Evolutionary conservation across 2,888 invertebrate species (phyloP), one percentile per base, ranked within the genome.

Genomic region (Ganaspis brasiliensis): DNA sequence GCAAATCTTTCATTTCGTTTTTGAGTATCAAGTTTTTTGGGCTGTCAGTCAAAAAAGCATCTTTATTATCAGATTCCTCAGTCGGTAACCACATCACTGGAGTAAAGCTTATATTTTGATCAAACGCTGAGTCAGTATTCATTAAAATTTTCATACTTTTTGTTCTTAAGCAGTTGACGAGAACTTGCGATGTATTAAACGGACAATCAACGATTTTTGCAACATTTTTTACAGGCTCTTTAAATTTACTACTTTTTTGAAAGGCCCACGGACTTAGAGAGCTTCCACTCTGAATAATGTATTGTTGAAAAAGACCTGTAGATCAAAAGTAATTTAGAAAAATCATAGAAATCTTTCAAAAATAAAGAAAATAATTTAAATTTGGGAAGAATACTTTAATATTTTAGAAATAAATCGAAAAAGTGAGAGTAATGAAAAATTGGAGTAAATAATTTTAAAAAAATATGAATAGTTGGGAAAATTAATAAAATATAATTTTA

Each of bases 251-350:
- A 8, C 72, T 79, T 1, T 82, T 75, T 6, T 35, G 56, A 31
- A 14, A 73, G 12, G 80, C 75, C 83, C 82, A 84, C 4, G 78
- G 76, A 73, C 79, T 79, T 1, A 78, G 12, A 1, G 76, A 73
- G 8, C 74, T 67, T 6, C 81, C 80, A 63, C 84, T 85, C 49
- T 83, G 83, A 12, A 72, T 61, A 56, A 85, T 85, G 8, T 79
- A 84, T 57, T 84, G 83, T 45, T 84, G 83, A 59, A 79, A 83
- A 37, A 84, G 80, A n/a, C 84, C 84, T 85, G 63, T 24, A 74
- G 55, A 35, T 16, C 4, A 57, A 16, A 12, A 21, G 1, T n/a
- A 52, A 14, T 14, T 14, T n/a, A 14, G 52, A n/a, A n/a, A n/a
- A n/a, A n/a, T n/a, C n/a, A n/a, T n/a, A n/a, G n/a, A n/a, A n/a